Conservation (phyloP, 1,140 invertebrate species). For the Watersipora subatra region DNA sequence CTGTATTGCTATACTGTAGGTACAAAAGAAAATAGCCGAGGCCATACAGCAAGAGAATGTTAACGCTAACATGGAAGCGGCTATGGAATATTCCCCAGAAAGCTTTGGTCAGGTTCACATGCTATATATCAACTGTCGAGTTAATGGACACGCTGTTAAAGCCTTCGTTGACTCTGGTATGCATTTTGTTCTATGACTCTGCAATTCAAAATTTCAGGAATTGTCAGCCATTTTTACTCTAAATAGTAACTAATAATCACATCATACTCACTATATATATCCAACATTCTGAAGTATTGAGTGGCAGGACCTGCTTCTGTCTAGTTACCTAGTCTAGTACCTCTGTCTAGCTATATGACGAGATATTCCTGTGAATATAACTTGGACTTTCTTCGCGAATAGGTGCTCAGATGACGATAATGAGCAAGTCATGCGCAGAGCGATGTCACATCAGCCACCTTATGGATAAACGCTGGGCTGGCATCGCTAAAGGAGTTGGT, state of each 20-base stretch:
- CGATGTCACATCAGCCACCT: constrained; percentile 88
- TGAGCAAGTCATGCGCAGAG: constrained; percentile 47
- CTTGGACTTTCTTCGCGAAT: too few species aligned
- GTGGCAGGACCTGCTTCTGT: too few species aligned
- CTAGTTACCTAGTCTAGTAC: too few species aligned
- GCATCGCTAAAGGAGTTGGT: constrained; percentile 79
- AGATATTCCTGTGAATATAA: too few species aligned
- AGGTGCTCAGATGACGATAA: constrained; percentile 45
- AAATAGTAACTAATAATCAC: too few species aligned
- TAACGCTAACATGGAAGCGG: constrained; percentile 94
- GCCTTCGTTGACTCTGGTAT: constrained; percentile 90
- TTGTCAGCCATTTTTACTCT: too few species aligned
- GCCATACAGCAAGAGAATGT: constrained; percentile 85
- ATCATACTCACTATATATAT: too few species aligned
- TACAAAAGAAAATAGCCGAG: constrained; percentile 78
- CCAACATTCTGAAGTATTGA: too few species aligned
- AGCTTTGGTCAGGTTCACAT: constrained; percentile 93
- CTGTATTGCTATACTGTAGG: not conserved
- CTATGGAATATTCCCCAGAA: constrained; percentile 94
- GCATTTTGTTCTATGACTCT: not conserved
- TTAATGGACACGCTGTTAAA: constrained; percentile 88
- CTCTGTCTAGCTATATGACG: too few species aligned
- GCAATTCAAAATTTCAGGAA: too few species aligned
- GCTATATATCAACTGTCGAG: constrained; percentile 64
- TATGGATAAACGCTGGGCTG: constrained; percentile 84